Evolutionary conservation across 2,113 vertebrate genomes (phyloP).

Genomic region (Pachypanchax playfairii): DNA sequence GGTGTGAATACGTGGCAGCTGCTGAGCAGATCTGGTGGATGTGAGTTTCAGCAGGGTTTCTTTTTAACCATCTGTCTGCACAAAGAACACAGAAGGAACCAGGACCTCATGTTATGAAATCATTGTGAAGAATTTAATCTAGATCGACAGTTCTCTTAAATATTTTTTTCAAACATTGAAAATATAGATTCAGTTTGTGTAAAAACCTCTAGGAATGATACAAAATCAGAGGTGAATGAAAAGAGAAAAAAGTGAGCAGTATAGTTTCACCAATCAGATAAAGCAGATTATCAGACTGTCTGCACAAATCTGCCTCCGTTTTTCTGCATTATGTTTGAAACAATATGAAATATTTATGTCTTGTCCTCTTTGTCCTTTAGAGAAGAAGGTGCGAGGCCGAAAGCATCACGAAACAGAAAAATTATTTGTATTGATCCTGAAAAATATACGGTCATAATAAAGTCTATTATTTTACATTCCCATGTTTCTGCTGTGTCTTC

Average conservation of each 20-base stretch:
- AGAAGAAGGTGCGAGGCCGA: conserved; percentile 54
- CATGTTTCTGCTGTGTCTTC: conserved; percentile 3
- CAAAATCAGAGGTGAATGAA: not conserved
- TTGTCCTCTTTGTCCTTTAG: conserved; percentile 55
- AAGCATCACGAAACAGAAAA: conserved; percentile 57
- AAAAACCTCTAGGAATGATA: not conserved
- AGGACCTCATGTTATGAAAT: conserved; percentile 1
- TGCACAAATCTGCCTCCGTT: not conserved
- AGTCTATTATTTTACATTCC: conserved; percentile 79
- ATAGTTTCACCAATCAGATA: no score
- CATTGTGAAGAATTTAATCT: not conserved
- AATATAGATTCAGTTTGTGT: not conserved
- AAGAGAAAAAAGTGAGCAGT: no score
- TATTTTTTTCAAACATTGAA: not conserved
- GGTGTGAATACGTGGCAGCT: not conserved
- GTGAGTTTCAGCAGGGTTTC: conserved; percentile 34
- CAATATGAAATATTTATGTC: not conserved
- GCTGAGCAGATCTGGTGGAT: conserved; percentile 8
- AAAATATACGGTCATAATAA: conserved; percentile 79
- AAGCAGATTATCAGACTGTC: no score
- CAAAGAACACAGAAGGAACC: conserved; percentile 9
- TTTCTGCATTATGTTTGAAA: not conserved
- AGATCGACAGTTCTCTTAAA: no score
- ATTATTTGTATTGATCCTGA: conserved; percentile 76
- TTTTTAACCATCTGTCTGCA: conserved; percentile 46